These are phyloP conservation scores for Mormyrus lacerda DNA, from an alignment of 2,113 vertebrate species.

Conservation along the genomic window DNA sequence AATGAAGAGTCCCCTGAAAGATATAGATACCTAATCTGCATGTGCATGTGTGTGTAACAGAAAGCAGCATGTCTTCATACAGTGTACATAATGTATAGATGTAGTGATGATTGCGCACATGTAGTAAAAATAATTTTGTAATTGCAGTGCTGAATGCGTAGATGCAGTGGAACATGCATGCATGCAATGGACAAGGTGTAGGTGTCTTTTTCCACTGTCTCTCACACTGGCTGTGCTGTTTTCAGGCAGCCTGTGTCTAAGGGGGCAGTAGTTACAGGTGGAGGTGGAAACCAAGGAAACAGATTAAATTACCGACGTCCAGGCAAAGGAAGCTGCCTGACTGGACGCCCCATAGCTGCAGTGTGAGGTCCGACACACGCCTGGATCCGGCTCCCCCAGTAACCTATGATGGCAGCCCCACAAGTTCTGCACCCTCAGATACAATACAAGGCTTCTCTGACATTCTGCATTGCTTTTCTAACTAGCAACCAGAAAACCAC, in stretches of 20 bases:
- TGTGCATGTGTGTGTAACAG: not conserved
- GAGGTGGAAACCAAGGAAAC: not conserved
- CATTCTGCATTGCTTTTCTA: not conserved
- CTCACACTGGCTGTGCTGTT: not conserved
- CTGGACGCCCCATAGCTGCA: not conserved
- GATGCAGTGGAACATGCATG: not conserved
- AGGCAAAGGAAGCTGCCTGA: not conserved
- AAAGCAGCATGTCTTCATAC: not conserved
- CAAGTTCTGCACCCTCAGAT: not conserved
- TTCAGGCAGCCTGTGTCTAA: not conserved
- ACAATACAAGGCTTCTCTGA: not conserved
- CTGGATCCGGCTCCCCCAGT: not conserved
- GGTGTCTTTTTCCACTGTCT: not conserved
- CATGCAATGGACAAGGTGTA: not conserved
- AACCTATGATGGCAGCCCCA: not conserved
- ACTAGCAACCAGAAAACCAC: not conserved
- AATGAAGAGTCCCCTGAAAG: not conserved
- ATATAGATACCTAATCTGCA: not conserved
- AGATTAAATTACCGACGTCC: not conserved
- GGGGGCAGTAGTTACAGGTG: not conserved
- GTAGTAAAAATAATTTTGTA: not conserved
- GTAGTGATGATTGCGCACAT: not conserved
- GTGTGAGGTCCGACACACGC: not conserved
- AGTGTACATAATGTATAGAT: not conserved
- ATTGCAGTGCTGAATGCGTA: not conserved